Percentiles rank a stretch among this genome's conserved stretches.
These are phyloP conservation scores for Melanostigma gelatinosum DNA, from an alignment of 2,113 vertebrate species.

Conservation along the genomic window DNA sequence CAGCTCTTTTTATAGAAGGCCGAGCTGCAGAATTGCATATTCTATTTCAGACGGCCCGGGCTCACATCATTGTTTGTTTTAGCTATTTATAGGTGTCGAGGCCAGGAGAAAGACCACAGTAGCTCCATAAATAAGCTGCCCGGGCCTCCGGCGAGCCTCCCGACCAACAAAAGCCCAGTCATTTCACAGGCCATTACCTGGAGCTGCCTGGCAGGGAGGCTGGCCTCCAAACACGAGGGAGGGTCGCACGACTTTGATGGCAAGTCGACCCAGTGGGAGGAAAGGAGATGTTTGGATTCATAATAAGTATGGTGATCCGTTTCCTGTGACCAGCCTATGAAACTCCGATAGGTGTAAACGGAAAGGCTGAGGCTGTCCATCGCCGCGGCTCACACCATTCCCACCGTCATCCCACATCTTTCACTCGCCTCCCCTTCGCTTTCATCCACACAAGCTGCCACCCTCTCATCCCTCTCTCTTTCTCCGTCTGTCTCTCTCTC, in stretches of 20 bases:
- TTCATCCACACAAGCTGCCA: constrained; percentile 39
- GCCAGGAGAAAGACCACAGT: constrained; percentile 76
- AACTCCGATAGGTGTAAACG: constrained; percentile 55
- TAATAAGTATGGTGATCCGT: constrained; percentile 69
- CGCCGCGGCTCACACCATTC: constrained; percentile 7
- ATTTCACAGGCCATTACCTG: constrained; percentile 82
- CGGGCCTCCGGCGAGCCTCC: constrained; percentile 63
- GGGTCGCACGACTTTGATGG: constrained; percentile 56
- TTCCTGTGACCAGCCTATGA: constrained; percentile 58
- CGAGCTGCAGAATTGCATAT: constrained; percentile 72
- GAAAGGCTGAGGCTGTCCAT: constrained; percentile 54
- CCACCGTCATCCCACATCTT: constrained; percentile 34
- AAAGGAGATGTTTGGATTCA: constrained; percentile 69
- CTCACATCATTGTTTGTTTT: constrained; percentile 80
- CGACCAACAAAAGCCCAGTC: constrained; percentile 77
- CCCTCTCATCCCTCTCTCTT: constrained; percentile 1
- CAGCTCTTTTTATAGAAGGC: constrained; percentile 66
- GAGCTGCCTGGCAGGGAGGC: constrained; percentile 64
- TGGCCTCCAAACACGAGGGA: constrained; percentile 39
- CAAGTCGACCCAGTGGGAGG: constrained; percentile 52
- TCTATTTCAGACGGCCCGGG: constrained; percentile 71
- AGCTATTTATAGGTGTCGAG: constrained; percentile 79
- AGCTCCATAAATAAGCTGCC: constrained; percentile 79
- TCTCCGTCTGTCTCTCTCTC: constrained; percentile 6
- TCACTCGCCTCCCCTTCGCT: constrained; percentile 31